Evolutionary conservation across 2,113 vertebrate species (phyloP).

Genomic region (Stomatorhinus ivindoensis): DNA sequence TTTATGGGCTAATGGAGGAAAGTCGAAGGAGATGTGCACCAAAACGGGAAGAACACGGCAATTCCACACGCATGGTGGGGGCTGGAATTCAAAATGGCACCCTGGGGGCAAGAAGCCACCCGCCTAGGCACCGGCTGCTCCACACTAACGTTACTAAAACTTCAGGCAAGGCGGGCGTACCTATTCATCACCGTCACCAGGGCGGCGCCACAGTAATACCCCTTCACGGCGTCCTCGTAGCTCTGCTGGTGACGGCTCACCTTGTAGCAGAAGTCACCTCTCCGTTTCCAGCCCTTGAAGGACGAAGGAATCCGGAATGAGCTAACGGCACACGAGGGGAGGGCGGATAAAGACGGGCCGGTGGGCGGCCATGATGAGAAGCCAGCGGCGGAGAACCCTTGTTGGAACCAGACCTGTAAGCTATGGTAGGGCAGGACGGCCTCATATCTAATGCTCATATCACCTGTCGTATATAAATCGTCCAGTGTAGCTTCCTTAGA

Average conservation of each 20-base stretch:
- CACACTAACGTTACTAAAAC: neutral
- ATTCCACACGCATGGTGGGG: neutral
- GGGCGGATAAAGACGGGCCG: neutral
- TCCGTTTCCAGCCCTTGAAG: conserved; percentile 79
- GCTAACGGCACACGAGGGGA: neutral
- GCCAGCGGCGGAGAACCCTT: neutral
- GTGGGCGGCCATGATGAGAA: neutral
- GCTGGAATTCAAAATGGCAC: neutral
- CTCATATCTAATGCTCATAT: neutral
- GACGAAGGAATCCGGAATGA: conserved; percentile 19
- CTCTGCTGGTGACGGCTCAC: conserved; percentile 69
- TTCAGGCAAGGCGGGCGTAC: conserved; percentile 44
- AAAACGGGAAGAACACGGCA: neutral
- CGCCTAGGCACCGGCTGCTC: neutral
- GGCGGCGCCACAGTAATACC: conserved; percentile 78
- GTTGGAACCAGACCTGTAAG: neutral
- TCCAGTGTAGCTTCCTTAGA: neutral
- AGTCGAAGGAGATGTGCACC: neutral
- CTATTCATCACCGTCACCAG: conserved; percentile 81
- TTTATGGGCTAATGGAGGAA: neutral
- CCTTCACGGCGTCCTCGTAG: conserved; percentile 66
- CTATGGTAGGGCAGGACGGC: neutral
- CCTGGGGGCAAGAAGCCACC: neutral
- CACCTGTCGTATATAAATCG: neutral
- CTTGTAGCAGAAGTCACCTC: conserved; percentile 77